Conservation (phyloP, 64 coral and sea anemone genomes). For the Montipora foliosa region DNA sequence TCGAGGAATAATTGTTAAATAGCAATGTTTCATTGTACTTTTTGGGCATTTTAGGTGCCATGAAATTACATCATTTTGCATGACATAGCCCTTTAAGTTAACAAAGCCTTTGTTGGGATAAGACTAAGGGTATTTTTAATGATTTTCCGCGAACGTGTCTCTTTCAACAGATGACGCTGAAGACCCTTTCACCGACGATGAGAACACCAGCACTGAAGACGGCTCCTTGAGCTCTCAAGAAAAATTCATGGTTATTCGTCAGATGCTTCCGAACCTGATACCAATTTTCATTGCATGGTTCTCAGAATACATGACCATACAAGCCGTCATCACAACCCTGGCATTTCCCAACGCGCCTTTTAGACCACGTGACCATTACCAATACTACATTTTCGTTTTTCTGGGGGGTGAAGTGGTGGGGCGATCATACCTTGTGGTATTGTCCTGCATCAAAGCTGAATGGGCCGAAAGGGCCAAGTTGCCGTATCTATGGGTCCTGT, state of each 20-base stretch:
- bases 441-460: conserved; percentile 70
- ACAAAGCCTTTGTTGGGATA: too few relatives aligned
- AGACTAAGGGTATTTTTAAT: not conserved
- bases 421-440: conserved; percentile 74
- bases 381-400: conserved; percentile 78
- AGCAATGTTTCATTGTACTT: too few relatives aligned
- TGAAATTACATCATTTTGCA: too few relatives aligned
- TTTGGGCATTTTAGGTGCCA: too few relatives aligned
- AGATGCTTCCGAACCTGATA: conserved; percentile 62
- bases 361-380: conserved; percentile 87
- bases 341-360: conserved; percentile 78
- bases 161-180: conserved; percentile 1
- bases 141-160: not conserved
- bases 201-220: not conserved
- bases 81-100: too few relatives aligned
- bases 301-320: conserved; percentile 83
- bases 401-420: conserved; percentile 74
- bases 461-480: conserved; percentile 76
- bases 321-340: conserved; percentile 72
- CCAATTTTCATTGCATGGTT: conserved; percentile 78
- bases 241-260: conserved; percentile 52
- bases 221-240: conserved; percentile 58
- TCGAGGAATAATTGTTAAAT: too few relatives aligned
- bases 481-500: conserved; percentile 72
- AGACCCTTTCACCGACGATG: not conserved